A percentile compares a stretch with the other conserved stretches of the same genome.
phyloP scores from a whole-genome alignment of 2,888 invertebrate genomes.

The Palloptera scutellata region DNA sequence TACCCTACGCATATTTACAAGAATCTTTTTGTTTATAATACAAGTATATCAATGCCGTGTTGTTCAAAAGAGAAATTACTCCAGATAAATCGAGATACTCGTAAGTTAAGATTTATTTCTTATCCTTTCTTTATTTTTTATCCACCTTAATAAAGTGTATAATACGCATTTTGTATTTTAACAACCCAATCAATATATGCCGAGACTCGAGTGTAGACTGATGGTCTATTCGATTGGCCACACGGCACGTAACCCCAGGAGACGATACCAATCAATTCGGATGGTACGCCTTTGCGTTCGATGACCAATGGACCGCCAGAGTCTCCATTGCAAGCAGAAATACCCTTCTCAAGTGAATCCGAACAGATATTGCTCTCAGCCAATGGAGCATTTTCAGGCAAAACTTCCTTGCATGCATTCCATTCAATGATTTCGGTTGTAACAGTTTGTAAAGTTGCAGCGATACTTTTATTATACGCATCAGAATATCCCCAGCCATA shows the following conservation, averaged over 20 bases:
- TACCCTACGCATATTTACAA: no score
- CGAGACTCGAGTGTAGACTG: constrained; percentile 65
- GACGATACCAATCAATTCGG: constrained; percentile 64
- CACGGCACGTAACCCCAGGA: constrained; percentile 67
- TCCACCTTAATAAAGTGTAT: constrained; percentile 45
- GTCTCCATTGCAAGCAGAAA: constrained; percentile 65
- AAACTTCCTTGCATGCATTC: constrained; percentile 42
- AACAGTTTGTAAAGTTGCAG: constrained; percentile 55
- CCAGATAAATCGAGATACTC: no score
- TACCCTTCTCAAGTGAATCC: constrained; percentile 60
- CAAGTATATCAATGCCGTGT: no score
- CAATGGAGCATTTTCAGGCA: constrained; percentile 53
- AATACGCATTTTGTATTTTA: constrained; percentile 48
- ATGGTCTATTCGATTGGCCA: constrained; percentile 60
- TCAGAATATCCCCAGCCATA: constrained; percentile 65
- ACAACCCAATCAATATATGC: constrained; percentile 62
- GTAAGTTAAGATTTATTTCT: no score
- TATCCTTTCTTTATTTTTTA: no score
- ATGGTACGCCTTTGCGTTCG: constrained; percentile 37
- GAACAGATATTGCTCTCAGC: constrained; percentile 64
- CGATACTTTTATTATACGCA: constrained; percentile 38
- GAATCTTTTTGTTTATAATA: no score
- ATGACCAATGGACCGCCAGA: constrained; percentile 60
- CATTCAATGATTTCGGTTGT: constrained; percentile 52
- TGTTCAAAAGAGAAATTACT: no score